Evolutionary conservation across 2,113 vertebrate species (phyloP), one percentile per base, ranked within the genome.

Genomic region (Ctenodactylus gundi): DNA sequence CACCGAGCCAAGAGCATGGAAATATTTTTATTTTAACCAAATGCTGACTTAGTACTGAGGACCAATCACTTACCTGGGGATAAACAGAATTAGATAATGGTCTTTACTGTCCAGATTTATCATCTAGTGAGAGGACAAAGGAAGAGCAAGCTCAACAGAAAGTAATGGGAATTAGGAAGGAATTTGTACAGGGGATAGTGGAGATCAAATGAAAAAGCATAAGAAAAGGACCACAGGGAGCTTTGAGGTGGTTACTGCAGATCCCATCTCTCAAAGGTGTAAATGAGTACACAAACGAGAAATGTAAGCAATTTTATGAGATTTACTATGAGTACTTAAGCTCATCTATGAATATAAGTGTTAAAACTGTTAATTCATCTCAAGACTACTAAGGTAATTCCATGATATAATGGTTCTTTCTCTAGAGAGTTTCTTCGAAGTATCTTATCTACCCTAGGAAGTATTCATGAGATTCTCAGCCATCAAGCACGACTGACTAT

Each of bases 171-270:
- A 46, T 18, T n/a, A 27, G 2, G 31, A 70, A 31, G 23, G 49
- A 60, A 68, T 34, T 15, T 34, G 7, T 21, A n/a, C 15, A 14
- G 34, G 9, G 3, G 21, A 4, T 18, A 13, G 18, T 13, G 70
- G 41, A 93, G 62, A 46, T 4, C 34, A 64, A 55, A 49, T 41
- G 39, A 31, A n/a, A 55, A 70, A 25, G 39, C 0, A 7, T 0
- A 29, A 15, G 36, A 5, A 85, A 53, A 75, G 23, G 23, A 67
- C 7, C 29, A 53, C 11, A 4, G 27, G 9, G 1, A 21, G 1
- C n/a, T 64, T 55, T 23, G 9, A 36, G 2, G 11, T 0, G 41
- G 2, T 15, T 46, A 39, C 65, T 9, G 44, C 0, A 6, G 29
- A 23, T 15, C 62, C 44, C n/a, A n/a, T n/a, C 46, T 44, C 60